Evolutionary conservation across 2,888 invertebrate species (phyloP).

Genomic region (Leptarthrus brevirostris): DNA sequence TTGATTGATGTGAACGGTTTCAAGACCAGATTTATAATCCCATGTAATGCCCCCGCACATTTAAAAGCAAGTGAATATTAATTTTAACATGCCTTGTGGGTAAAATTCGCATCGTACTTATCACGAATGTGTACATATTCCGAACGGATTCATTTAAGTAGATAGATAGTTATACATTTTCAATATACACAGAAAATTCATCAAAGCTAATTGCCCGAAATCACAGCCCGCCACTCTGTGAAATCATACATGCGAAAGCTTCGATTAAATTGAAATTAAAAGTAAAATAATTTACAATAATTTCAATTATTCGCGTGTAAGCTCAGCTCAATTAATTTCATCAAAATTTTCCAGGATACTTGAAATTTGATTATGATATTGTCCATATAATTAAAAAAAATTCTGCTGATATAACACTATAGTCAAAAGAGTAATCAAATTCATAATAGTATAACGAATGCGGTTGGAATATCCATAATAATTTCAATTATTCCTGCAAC

Average conservation of each 20-base stretch:
- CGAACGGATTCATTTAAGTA: no score
- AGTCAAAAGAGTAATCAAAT: no score
- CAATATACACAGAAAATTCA: no score
- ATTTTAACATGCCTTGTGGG: not conserved
- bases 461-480: no score
- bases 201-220: not conserved
- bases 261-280: conserved; percentile 9
- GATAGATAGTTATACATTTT: no score
- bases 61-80: not conserved
- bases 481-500: no score
- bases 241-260: not conserved
- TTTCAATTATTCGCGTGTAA: conserved; percentile 46
- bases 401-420: not conserved
- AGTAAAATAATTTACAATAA: conserved; percentile 46
- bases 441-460: no score
- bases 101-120: no score
- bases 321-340: no score
- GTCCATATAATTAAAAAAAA: conserved; percentile 1
- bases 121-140: no score
- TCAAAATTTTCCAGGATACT: not conserved
- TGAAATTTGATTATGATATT: not conserved
- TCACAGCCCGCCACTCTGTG: not conserved
- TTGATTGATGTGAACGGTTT: no score
- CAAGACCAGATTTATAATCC: not conserved
- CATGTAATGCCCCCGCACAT: not conserved